Evolutionary conservation across 2,797 vertebrate species (phyloP).

Genomic region (Myiotriccus ornatus): DNA sequence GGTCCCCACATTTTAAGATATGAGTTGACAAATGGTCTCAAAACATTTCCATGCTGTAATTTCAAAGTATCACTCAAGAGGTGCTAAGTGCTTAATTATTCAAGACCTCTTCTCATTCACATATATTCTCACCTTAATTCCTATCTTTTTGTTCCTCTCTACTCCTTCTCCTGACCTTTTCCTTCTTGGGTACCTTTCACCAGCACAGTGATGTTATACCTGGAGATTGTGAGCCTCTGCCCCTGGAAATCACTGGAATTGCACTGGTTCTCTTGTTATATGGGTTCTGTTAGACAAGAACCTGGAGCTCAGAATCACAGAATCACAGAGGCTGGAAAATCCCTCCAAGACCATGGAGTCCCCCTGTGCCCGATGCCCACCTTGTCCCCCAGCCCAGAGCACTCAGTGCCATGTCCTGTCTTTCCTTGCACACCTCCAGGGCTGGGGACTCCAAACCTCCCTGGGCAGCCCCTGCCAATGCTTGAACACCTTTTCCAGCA

Average conservation of each 20-base stretch:
- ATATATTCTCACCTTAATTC: neutral
- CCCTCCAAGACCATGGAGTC: fast-evolving
- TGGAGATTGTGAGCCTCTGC: neutral
- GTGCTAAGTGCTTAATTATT: neutral
- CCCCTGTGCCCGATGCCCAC: neutral
- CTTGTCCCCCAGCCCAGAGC: neutral
- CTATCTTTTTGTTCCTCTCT: neutral
- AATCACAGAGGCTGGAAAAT: fast-evolving
- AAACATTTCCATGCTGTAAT: neutral
- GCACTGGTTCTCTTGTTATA: neutral
- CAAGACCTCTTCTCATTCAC: neutral
- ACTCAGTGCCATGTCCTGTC: neutral
- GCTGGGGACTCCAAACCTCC: neutral
- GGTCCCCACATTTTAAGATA: neutral
- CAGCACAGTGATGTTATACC: neutral
- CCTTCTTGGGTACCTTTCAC: neutral
- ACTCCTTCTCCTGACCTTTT: fast-evolving
- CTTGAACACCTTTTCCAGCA: neutral
- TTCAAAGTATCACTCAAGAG: neutral
- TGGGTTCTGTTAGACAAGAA: neutral
- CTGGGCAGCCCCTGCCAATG: neutral
- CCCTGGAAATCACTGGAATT: neutral
- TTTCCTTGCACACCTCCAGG: neutral
- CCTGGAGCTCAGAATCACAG: neutral
- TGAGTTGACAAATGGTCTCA: neutral